These are phyloP conservation scores for Melanerpes formicivorus DNA, from an alignment of 2,113 vertebrate genomes.

Conservation along the genomic window DNA sequence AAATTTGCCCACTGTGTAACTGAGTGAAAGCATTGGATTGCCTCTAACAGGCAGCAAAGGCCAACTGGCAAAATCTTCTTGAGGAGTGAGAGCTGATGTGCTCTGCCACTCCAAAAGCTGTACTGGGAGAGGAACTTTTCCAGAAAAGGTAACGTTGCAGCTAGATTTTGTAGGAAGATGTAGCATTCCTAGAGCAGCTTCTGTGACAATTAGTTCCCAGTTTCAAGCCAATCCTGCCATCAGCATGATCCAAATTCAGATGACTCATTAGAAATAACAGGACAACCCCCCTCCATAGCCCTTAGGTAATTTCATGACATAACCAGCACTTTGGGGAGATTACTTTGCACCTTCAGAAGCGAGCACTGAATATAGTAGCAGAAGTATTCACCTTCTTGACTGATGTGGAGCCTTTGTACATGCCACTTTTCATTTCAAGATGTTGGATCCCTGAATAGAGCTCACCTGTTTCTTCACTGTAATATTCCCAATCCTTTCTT, in stretches of 20 bases:
- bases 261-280: not conserved
- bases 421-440: not conserved
- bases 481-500: not conserved
- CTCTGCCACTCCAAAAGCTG: not conserved
- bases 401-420: not conserved
- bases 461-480: not conserved
- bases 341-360: not conserved
- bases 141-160: not conserved
- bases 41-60: not conserved
- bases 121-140: not conserved
- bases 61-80: not conserved
- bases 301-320: not conserved
- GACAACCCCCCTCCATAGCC: not conserved
- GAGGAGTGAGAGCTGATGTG: not conserved
- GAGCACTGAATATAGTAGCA: not conserved
- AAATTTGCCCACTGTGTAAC: not conserved
- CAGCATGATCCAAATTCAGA: not conserved
- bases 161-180: not conserved
- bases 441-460: not conserved
- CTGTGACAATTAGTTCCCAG: accelerated
- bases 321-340: not conserved
- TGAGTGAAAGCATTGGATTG: not conserved
- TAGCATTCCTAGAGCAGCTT: not conserved
- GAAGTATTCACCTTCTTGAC: not conserved
- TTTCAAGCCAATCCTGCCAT: not conserved